Evolutionary conservation across 2,888 invertebrate species (phyloP).

Genomic region (Perdita meconis): DNA sequence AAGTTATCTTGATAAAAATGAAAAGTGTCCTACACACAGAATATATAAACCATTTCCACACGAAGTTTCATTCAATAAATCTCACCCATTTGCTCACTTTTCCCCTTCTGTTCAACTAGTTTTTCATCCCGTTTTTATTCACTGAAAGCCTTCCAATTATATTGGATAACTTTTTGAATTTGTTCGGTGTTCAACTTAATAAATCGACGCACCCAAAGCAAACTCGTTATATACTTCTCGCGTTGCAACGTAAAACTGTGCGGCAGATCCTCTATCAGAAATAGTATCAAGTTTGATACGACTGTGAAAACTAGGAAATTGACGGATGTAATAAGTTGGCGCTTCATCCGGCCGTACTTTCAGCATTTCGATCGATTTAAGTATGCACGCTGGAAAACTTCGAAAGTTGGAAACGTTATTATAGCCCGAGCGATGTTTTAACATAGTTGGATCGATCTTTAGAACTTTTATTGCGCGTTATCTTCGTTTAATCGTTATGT

Average conservation of each 20-base stretch:
- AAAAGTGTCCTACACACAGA: no score
- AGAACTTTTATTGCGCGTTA: constrained; percentile 43
- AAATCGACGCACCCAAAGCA: background rate
- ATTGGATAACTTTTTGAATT: background rate
- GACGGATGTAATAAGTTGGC: constrained; percentile 45
- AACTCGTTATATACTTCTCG: constrained; percentile 4
- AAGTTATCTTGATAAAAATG: no score
- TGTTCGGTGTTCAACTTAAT: background rate
- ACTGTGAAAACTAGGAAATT: constrained; percentile 29
- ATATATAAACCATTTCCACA: no score
- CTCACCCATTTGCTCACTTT: no score
- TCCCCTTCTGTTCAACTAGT: no score
- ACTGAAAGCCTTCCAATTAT: background rate
- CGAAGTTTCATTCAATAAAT: no score
- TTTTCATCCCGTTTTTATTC: background rate
- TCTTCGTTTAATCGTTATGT: constrained; percentile 42
- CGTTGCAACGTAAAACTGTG: constrained; percentile 9
- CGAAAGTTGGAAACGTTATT: constrained; percentile 36
- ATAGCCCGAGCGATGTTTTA: constrained; percentile 28
- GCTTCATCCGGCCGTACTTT: background rate
- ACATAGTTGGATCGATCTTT: constrained; percentile 31
- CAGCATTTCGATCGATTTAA: constrained; percentile 36
- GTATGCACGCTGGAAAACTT: constrained; percentile 11
- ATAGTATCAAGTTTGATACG: constrained; percentile 7
- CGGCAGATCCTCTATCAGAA: constrained; percentile 7